Base-by-base conservation (phyloP, 2,888 invertebrate genomes). In the Apocheima hispidaria region DNA sequence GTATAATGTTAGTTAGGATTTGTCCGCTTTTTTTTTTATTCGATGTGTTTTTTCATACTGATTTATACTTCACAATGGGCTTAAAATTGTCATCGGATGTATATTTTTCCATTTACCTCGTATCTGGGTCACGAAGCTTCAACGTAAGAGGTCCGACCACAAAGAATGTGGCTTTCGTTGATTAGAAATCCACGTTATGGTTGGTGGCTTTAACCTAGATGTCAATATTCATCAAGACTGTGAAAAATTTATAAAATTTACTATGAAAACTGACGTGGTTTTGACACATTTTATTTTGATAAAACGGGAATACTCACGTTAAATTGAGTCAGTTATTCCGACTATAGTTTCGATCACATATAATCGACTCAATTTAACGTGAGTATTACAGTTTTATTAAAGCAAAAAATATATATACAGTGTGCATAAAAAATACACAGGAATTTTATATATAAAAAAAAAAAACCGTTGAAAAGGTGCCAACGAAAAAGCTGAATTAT, bases 101-200 rank as follows among this genome's bases (percentile, higher is more conserved):
- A 33, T 36, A 21, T 33, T 20, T 21, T 14, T 30, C 9, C 20
- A 20, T 10, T 20, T 49, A 49, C 35, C 36, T 49, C n/a, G 49
- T 38, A 14, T 60, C 55, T 51, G 44, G 60, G 60, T 60, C 55
- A 21, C 28, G 40, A 16, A 21, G 35, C 18, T 50, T 53, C 59
- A 53, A 46, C 46, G 26, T 60, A 41, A 41, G 26, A 35, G 35
- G 49, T 43, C 5, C 50, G 36, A 38, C 52, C 55, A 51, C 44
- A 51, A 55, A 55, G 38, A 60, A 48, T 41, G 38, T 18, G 28
- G 23, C 55, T 55, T 50, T 36, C 48, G 38, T 38, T 60, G 60
- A 60, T 60, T 60, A 55, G 50, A 51, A 54, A 55, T 36, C 43
- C 54, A 18, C 41, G 26, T 48, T 21, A 16, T 10, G 16, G 18